Evolutionary conservation across 2,797 vertebrate species (phyloP).

Genomic region (Spheniscus humboldti): DNA sequence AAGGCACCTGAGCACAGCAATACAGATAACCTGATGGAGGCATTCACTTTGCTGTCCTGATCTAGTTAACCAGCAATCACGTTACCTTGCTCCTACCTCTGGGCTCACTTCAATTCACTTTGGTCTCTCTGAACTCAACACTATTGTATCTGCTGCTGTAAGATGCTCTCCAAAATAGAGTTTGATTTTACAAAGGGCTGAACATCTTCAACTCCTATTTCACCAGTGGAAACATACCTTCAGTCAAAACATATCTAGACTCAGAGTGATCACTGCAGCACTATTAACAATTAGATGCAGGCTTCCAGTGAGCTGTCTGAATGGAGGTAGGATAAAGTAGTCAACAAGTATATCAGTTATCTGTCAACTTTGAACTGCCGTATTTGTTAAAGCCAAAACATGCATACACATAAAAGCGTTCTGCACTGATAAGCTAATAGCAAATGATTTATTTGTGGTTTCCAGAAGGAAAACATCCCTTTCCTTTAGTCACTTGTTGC

Average conservation of each 20-base stretch:
- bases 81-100: constrained; percentile 12
- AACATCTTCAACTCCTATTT: not conserved
- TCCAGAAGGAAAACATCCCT: not conserved
- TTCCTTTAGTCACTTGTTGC: not conserved
- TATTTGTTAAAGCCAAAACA: not conserved
- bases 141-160: not conserved
- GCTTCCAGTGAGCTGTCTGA: not conserved
- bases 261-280: not conserved
- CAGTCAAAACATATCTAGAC: not conserved
- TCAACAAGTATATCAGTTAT: not conserved
- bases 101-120: constrained; percentile 40
- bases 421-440: not conserved
- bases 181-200: not conserved
- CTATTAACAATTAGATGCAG: not conserved
- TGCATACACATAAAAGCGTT: not conserved
- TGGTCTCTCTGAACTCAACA: not conserved
- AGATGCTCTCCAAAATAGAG: not conserved
- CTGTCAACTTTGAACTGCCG: not conserved
- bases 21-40: not conserved
- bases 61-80: constrained; percentile 13
- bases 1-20: not conserved
- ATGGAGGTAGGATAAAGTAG: not conserved
- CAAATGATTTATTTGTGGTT: not conserved
- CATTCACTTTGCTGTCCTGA: constrained; percentile 2
- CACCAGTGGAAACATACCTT: not conserved